phyloP scores from a whole-genome alignment of 1,140 invertebrate species.

The Laodelphax striatellus region DNA sequence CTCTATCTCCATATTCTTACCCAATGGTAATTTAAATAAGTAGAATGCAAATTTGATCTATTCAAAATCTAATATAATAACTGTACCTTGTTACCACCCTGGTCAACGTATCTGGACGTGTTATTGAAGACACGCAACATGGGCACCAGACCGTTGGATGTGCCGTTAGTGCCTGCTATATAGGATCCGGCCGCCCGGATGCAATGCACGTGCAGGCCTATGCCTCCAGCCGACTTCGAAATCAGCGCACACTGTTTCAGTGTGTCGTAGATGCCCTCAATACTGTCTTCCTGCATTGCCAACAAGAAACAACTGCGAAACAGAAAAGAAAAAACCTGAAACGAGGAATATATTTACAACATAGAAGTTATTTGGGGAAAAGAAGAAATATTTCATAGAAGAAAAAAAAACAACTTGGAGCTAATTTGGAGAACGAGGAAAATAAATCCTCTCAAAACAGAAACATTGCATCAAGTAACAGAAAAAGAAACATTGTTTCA shows the following conservation, averaged over 20 bases:
- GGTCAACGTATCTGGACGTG: conserved; percentile 93
- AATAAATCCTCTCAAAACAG: too few species aligned
- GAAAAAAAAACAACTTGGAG: too few species aligned
- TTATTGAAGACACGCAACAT: conserved; percentile 96
- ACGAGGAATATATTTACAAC: conserved; percentile 3
- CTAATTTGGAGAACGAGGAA: too few species aligned
- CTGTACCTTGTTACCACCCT: conserved; percentile 86
- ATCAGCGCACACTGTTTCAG: conserved; percentile 91
- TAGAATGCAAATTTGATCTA: not conserved
- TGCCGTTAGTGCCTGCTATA: conserved; percentile 90
- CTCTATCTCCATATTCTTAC: too few species aligned
- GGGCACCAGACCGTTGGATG: conserved; percentile 93
- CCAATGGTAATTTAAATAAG: too few species aligned
- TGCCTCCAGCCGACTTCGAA: conserved; percentile 94
- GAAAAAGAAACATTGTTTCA: too few species aligned
- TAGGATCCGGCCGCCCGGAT: conserved; percentile 85
- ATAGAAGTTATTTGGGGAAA: too few species aligned
- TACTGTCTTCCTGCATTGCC: conserved; percentile 92
- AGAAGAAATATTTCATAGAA: too few species aligned
- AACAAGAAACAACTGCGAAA: conserved; percentile 76
- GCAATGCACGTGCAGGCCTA: conserved; percentile 93
- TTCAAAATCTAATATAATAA: not conserved
- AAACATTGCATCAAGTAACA: too few species aligned
- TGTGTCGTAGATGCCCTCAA: conserved; percentile 96
- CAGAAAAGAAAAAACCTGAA: conserved; percentile 6